Evolutionary conservation across 2,113 vertebrate species (phyloP), one percentile per base, ranked within the genome.

Genomic region (Felis chaus): DNA sequence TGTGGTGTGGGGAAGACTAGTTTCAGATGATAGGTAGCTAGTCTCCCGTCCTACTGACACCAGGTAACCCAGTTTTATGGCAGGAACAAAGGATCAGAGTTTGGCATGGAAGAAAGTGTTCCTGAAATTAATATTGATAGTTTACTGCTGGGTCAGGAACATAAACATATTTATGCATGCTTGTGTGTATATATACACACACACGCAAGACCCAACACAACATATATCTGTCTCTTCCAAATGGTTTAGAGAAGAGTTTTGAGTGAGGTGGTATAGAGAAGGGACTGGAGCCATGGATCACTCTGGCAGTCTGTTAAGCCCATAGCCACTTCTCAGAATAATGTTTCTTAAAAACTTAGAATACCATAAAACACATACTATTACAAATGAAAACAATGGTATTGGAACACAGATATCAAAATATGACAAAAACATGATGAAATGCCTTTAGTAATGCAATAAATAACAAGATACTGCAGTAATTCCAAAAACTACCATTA

Each of bases 371-470:
- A 85, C 63, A 89, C 3, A 33, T 13, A 78, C 21, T 39, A 36
- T 73, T 73, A 82, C 50, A 80, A 92, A 94, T 48, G 55, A 95
- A 97, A 78, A n/a, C 66, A 92, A 53, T 73, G 63, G 36, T 33
- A 39, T 18, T 48, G 29, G 80, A 68, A 53, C 10, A 10, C n/a
- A 48, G 9, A 53, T 66, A 89, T 65, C 41, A 90, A 92, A 79
- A 82, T 50, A 78, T 45, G 18, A 89, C 25, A 25, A 74, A 92
- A 85, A 23, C 41, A 33, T 63, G 33, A 89, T 53, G 15, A n/a
- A 39, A 9, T 74, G 57, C 66, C 41, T 74, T 88, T 27, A 88
- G 57, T 63, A 48, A 94, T 45, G 23, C 10, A 13, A 69, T 84
- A 90, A 55, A 55, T 69, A 84, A 41, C 19, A 81, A 92, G 7